Conservation (phyloP, 2,888 invertebrate species). For the Syrista parreyssii region DNA sequence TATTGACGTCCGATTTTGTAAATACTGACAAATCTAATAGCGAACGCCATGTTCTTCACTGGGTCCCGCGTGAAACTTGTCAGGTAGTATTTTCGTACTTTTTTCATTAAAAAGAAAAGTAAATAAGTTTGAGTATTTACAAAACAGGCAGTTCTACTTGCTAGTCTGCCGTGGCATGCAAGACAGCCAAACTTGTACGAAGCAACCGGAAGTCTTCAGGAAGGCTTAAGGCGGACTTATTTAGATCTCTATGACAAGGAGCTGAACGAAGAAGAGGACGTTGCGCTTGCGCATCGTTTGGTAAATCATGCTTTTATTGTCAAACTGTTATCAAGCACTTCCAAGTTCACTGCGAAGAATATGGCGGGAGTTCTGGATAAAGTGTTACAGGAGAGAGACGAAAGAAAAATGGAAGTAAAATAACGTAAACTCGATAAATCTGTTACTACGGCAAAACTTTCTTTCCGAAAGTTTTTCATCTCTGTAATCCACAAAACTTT, state of each 20-base stretch:
- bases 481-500: not conserved
- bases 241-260: conserved; percentile 34
- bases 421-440: not conserved
- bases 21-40: not conserved
- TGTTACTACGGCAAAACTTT: not conserved
- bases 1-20: not conserved
- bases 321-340: conserved; percentile 32
- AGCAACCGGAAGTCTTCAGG: conserved; percentile 26
- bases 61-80: conserved; percentile 40
- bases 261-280: conserved; percentile 25
- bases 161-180: conserved; percentile 33
- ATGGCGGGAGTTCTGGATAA: conserved; percentile 11
- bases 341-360: conserved; percentile 39
- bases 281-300: conserved; percentile 44
- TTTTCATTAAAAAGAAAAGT: conserved; percentile 1
- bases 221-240: conserved; percentile 31
- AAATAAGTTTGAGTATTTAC: not conserved
- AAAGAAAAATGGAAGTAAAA: not conserved
- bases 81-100: conserved; percentile 30
- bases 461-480: not conserved
- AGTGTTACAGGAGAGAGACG: not conserved
- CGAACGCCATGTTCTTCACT: conserved; percentile 28
- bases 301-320: conserved; percentile 42
- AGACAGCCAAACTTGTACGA: conserved; percentile 28
- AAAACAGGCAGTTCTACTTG: conserved; percentile 38